A percentile compares a stretch with the other conserved stretches of the same genome.
Evolutionary conservation across 2,797 vertebrate genomes (phyloP).

Genomic region (Acridotheres tristis): DNA sequence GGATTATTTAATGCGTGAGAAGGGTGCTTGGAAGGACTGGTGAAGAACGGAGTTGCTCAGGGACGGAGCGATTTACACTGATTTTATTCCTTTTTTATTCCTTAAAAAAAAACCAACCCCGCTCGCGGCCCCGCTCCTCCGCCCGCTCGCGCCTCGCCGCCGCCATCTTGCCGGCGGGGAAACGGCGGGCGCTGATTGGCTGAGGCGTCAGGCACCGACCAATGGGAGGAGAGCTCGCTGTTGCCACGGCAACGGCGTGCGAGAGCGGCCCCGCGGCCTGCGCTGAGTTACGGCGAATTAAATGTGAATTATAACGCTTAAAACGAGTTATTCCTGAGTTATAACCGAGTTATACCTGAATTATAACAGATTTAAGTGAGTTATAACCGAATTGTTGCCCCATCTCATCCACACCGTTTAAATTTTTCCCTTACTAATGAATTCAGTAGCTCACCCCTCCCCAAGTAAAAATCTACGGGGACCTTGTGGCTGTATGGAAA

Average conservation of each 20-base stretch:
- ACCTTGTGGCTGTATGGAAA: background rate
- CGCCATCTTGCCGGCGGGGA: background rate
- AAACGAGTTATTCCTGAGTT: background rate
- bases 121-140: rapidly evolving
- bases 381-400: background rate
- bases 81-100: background rate
- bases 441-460: background rate
- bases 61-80: rapidly evolving
- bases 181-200: background rate
- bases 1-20: background rate
- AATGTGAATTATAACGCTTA: background rate
- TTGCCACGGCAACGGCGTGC: background rate
- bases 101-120: too few relatives aligned
- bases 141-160: background rate
- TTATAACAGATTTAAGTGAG: background rate
- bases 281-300: rapidly evolving
- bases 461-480: background rate
- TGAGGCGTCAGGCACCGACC: background rate
- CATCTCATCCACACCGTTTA: background rate
- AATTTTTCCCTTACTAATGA: background rate
- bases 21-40: background rate
- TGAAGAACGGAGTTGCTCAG: too few relatives aligned
- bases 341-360: background rate
- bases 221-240: background rate
- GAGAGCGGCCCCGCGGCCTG: background rate